Evolutionary conservation across 2,888 invertebrate species (phyloP).

Genomic region (Ochropleura plecta): DNA sequence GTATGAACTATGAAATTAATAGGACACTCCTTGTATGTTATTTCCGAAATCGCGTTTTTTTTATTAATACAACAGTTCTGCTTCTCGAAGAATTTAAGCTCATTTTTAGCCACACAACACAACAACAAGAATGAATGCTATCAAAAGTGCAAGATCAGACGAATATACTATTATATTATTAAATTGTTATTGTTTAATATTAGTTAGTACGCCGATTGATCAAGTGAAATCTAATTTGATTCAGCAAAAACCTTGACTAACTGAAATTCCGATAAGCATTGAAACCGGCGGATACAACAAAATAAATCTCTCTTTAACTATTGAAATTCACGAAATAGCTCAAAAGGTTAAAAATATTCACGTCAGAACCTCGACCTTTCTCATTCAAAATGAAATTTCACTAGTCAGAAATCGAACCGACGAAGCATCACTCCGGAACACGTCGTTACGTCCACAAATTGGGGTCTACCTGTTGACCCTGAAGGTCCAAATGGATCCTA

Average conservation of each 20-base stretch:
- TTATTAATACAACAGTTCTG: neutral
- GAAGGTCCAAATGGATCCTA: constrained; percentile 55
- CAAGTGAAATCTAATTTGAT: constrained; percentile 22
- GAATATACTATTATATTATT: neutral
- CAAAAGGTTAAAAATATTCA: constrained; percentile 24
- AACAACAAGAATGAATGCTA: neutral
- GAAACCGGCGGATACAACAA: constrained; percentile 5
- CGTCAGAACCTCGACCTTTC: constrained; percentile 20
- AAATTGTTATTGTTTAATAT: neutral
- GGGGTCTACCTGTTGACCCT: constrained; percentile 64
- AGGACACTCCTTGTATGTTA: neutral
- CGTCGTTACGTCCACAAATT: constrained; percentile 67
- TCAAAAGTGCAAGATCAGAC: too few relatives aligned
- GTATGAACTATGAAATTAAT: neutral
- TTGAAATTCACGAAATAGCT: constrained; percentile 2
- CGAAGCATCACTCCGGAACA: constrained; percentile 59
- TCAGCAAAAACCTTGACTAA: constrained; percentile 9
- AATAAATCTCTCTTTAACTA: constrained; percentile 1
- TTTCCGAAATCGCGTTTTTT: neutral
- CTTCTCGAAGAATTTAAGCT: neutral
- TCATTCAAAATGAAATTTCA: constrained; percentile 48
- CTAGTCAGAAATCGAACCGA: constrained; percentile 58
- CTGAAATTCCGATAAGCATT: constrained; percentile 6
- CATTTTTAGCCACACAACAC: neutral
- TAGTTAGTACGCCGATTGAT: neutral